These are phyloP conservation scores for Lindbergichthys nudifrons DNA, from an alignment of 2,797 vertebrate genomes.

Conservation along the genomic window DNA sequence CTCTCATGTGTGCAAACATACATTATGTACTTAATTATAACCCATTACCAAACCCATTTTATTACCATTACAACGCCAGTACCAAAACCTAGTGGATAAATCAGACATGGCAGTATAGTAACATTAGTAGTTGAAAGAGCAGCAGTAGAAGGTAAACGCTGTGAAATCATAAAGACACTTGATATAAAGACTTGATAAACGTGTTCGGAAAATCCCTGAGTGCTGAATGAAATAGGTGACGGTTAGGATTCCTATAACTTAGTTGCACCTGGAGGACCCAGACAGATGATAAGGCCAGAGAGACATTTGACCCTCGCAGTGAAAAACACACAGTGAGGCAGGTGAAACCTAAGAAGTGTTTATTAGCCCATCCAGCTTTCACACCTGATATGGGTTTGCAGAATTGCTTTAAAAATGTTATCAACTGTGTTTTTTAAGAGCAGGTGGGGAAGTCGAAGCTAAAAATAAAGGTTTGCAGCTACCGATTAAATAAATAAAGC, in stretches of 20 bases:
- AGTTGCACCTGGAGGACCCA: slow-evolving; percentile 79
- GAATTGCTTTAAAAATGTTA: slow-evolving; percentile 9
- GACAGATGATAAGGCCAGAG: slow-evolving; percentile 65
- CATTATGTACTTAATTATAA: not conserved
- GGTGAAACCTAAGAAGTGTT: slow-evolving; percentile 24
- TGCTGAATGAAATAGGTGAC: slow-evolving; percentile 56
- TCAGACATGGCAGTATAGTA: not conserved
- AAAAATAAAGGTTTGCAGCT: slow-evolving; percentile 38
- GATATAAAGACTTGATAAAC: slow-evolving; percentile 64
- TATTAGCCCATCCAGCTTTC: not conserved
- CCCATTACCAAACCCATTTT: too few relatives aligned
- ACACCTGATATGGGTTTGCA: slow-evolving; percentile 25
- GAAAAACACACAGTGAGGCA: slow-evolving; percentile 21
- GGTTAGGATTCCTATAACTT: slow-evolving; percentile 73
- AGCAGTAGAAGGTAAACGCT: not conserved
- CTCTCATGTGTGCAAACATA: not conserved
- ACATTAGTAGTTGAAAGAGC: not conserved
- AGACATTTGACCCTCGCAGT: slow-evolving; percentile 56
- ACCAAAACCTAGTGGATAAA: not conserved
- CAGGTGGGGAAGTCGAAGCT: slow-evolving; percentile 3
- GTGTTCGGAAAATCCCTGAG: slow-evolving; percentile 81
- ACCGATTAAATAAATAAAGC: slow-evolving; percentile 39
- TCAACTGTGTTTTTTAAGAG: not conserved
- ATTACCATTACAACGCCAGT: not conserved
- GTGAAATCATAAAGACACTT: slow-evolving; percentile 34